A percentile compares a stretch with the other conserved stretches of the same genome.
Conservation (phyloP, 2,113 vertebrate genomes). For the Ptilonorhynchus violaceus region DNA sequence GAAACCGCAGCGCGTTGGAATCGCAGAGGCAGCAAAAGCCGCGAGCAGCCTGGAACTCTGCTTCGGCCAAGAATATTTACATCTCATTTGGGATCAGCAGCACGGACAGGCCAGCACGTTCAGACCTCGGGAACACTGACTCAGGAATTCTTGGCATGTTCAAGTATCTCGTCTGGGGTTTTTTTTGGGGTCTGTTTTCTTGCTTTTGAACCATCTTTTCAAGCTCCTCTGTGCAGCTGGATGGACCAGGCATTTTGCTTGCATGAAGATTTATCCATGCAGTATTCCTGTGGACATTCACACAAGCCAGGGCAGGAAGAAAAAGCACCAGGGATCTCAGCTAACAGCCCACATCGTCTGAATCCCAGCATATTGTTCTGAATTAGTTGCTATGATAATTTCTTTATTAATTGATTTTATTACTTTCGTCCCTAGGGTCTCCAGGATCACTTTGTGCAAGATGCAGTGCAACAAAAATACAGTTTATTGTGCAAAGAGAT, state of each 20-base stretch:
- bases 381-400: not conserved
- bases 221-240: not conserved
- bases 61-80: not conserved
- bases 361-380: not conserved
- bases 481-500: not conserved
- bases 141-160: not conserved
- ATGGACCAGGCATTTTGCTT: not conserved
- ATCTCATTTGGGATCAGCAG: not conserved
- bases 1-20: rapidly evolving
- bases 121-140: not conserved
- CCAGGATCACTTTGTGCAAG: not conserved
- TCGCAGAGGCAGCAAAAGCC: slow-evolving; percentile 2
- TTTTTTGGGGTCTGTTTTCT: not conserved
- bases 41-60: not conserved
- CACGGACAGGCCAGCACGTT: not conserved
- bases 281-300: not conserved
- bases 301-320: not conserved
- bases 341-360: not conserved
- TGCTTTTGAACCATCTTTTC: not conserved
- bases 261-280: not conserved
- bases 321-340: not conserved
- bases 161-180: not conserved
- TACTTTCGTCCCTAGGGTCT: not conserved
- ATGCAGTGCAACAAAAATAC: not conserved
- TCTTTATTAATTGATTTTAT: not conserved